A percentile compares a stretch with the other conserved stretches of the same genome.
Evolutionary conservation across 2,888 invertebrate species (phyloP).

Genomic region (Scrobipalpa costella): DNA sequence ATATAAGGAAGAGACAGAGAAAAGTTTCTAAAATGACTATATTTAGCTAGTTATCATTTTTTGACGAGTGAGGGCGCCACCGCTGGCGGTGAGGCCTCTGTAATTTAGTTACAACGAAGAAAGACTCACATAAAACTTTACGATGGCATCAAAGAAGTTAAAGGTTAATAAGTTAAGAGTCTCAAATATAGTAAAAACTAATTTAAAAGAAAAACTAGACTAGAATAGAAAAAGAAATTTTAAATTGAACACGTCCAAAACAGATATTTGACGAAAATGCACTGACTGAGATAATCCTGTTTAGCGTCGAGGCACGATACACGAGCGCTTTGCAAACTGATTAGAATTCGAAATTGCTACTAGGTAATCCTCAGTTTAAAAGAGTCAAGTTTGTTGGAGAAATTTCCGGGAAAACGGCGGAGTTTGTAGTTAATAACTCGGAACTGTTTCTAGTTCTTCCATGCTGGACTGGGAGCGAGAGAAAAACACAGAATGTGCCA

Average conservation of each 20-base stretch:
- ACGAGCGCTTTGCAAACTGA: neutral
- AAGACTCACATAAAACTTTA: neutral
- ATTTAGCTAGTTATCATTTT: too few relatives aligned
- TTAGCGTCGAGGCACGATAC: neutral
- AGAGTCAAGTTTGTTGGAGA: neutral
- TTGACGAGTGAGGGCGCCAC: too few relatives aligned
- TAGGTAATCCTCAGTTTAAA: neutral
- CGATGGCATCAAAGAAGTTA: neutral
- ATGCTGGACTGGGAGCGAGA: too few relatives aligned
- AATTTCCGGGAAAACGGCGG: neutral
- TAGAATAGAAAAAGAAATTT: neutral
- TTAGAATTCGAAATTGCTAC: neutral
- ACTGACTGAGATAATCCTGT: neutral
- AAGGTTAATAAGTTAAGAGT: neutral
- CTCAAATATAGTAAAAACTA: too few relatives aligned
- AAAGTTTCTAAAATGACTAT: too few relatives aligned
- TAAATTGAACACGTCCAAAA: neutral
- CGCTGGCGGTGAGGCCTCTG: too few relatives aligned
- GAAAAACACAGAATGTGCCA: too few relatives aligned
- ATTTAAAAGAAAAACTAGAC: neutral
- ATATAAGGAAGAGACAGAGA: too few relatives aligned
- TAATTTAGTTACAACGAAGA: neutral
- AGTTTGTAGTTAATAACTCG: slow-evolving; percentile 7
- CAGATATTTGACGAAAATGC: slow-evolving; percentile 11
- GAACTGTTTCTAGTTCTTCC: slow-evolving; percentile 9